Percentiles rank a stretch among this genome's conserved stretches.
Evolutionary conservation across 2,888 invertebrate genomes (phyloP).

Genomic region (Nomada ruficornis): DNA sequence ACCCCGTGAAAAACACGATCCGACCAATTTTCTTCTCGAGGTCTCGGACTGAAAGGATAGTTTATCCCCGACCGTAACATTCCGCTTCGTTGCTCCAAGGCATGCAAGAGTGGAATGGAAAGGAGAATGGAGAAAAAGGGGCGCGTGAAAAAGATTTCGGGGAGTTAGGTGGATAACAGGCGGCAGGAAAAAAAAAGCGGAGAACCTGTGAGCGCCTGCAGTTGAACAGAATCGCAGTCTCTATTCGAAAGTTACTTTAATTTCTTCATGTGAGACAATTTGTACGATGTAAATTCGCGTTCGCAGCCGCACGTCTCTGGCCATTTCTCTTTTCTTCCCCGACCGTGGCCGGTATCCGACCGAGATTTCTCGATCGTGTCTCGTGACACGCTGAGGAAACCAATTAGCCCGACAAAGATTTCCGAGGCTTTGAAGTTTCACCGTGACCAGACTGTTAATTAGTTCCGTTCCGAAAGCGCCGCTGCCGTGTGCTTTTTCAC

Average conservation of each 20-base stretch:
- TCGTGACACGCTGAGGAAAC: conserved; percentile 3
- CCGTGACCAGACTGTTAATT: conserved; percentile 22
- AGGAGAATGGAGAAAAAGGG: conserved; percentile 8
- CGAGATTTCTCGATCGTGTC: background rate
- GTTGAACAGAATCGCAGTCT: conserved; percentile 11
- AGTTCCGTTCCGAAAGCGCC: background rate
- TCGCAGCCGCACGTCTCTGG: background rate
- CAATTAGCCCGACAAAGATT: conserved; percentile 37
- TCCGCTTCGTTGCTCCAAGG: conserved; percentile 33
- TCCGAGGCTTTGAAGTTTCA: conserved; percentile 6
- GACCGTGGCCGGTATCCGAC: background rate
- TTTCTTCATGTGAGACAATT: conserved; percentile 34
- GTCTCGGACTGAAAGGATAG: conserved; percentile 42
- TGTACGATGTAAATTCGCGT: conserved; percentile 19
- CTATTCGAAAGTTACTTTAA: conserved; percentile 48
- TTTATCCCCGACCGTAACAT: conserved; percentile 37
- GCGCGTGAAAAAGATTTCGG: conserved; percentile 11
- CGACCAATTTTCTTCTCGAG: conserved; percentile 45
- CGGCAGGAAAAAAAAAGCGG: background rate
- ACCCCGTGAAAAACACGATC: conserved; percentile 9
- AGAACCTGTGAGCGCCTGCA: conserved; percentile 20
- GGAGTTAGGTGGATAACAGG: conserved; percentile 14
- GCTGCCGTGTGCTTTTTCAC: background rate
- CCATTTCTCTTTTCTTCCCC: background rate
- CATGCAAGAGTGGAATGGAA: conserved; percentile 39